Base-by-base conservation (phyloP, 2,797 vertebrate species). In the Melanotaenia nigrans region DNA sequence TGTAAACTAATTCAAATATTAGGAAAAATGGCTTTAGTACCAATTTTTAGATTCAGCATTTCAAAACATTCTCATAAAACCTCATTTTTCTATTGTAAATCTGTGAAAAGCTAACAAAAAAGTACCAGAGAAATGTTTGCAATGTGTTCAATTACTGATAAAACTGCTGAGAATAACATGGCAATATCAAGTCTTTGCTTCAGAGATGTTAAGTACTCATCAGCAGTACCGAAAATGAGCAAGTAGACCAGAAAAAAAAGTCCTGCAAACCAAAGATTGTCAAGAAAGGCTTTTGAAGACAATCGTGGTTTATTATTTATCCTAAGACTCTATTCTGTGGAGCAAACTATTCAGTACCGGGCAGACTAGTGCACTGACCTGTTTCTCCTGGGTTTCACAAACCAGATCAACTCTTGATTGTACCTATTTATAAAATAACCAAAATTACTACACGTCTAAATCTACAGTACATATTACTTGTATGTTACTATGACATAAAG, bases 291-390 rank as follows among this genome's bases (percentile, higher is more conserved):
- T 55, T 38, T 65, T 25, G 20, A 38, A 60, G 47, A 63, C 47
- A 51, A 22, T 45, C 16, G 20, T 40, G 6, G 40, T 67, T 14
- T 24, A 20, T 24, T 20, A 58, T 13, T 45, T 25, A 2, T 25
- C 56, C 60, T 58, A 58, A 47, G 62, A 80, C 65, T 35, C 18
- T 59, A 28, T 3, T 33, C 28, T 35, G 36, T 24, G 22, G 11
- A 55, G n/a, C 47, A 61, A 69, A 73, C 55, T 58, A 32, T 53
- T 72, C 36, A 73, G 62, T 77, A 79, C 60, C 57, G n/a, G 40
- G 54, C 35, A 32, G 45, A 61, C n/a, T 40, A 32, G 62, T 42
- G 24, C 36, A 47, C 28, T 64, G 10, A 45, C 8, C 5, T 16
- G 13, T 58, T 59, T 32, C 30, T 49, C 59, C 5, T 18, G 51